Conservation (phyloP, 2,113 vertebrate genomes). For the Diphyllodes magnificus region DNA sequence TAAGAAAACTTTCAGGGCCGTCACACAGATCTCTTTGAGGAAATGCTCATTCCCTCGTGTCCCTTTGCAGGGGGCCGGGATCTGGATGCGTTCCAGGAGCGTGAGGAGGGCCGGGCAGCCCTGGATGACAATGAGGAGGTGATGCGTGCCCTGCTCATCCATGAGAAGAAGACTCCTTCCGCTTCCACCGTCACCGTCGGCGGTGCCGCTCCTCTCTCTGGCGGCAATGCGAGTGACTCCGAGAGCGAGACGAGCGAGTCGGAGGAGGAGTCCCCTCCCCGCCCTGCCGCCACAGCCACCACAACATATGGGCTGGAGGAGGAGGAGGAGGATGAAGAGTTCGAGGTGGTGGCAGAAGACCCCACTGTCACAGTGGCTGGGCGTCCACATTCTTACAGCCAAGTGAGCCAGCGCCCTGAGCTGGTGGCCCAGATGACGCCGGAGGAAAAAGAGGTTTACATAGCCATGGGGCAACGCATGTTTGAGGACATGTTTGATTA, state of each 20-base stretch:
- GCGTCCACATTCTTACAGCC: conserved; percentile 80
- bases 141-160: conserved; percentile 95
- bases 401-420: conserved; percentile 92
- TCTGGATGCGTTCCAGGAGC: conserved; percentile 70
- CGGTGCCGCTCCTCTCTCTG: conserved; percentile 51
- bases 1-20: not conserved
- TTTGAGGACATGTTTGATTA: conserved; percentile 96
- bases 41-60: not conserved
- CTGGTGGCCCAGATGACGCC: conserved; percentile 93
- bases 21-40: not conserved
- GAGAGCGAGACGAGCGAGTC: conserved; percentile 98
- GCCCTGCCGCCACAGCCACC: not conserved
- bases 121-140: conserved; percentile 93
- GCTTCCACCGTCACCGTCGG: conserved; percentile 44
- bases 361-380: conserved; percentile 88
- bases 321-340: conserved; percentile 88
- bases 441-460: conserved; percentile 95
- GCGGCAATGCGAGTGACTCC: conserved; percentile 84
- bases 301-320: conserved; percentile 67
- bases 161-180: conserved; percentile 85
- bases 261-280: conserved; percentile 81
- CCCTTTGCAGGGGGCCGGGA: conserved; percentile 69
- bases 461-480: conserved; percentile 92
- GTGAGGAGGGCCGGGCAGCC: conserved; percentile 59
- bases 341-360: conserved; percentile 90